These are phyloP conservation scores for Centropus unirufus DNA, from an alignment of 2,113 vertebrate genomes.

Conservation along the genomic window DNA sequence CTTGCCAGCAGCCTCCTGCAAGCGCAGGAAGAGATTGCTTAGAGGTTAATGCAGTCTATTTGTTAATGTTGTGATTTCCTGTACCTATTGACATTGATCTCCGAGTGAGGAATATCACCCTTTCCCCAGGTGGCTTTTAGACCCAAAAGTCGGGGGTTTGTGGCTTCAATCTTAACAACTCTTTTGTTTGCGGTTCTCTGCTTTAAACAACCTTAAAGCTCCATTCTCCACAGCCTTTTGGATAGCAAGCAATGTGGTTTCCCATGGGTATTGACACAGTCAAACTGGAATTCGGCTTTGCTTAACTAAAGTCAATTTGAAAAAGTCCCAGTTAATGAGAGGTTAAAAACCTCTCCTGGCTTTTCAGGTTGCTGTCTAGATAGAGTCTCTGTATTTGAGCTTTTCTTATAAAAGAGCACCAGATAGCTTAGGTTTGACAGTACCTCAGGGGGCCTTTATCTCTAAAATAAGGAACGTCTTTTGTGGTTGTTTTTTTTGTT, in stretches of 20 bases:
- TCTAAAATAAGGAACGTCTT: neutral
- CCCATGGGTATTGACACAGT: neutral
- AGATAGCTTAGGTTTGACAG: neutral
- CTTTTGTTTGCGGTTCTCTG: neutral
- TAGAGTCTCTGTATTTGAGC: neutral
- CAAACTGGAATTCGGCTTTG: neutral
- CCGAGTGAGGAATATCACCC: neutral
- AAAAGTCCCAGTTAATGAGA: neutral
- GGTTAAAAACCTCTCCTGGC: neutral
- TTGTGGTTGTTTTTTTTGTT: neutral
- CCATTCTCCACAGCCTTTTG: neutral
- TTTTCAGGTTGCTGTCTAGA: neutral
- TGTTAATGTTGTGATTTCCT: neutral
- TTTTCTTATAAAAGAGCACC: neutral
- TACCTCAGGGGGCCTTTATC: neutral
- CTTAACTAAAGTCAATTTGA: neutral
- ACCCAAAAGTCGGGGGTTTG: neutral
- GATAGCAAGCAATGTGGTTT: neutral
- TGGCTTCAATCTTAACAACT: neutral
- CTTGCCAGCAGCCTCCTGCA: neutral
- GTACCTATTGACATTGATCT: neutral
- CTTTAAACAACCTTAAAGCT: neutral
- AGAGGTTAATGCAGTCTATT: neutral
- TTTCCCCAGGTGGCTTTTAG: neutral
- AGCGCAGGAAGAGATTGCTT: neutral